Evolutionary conservation across 2,113 vertebrate species (phyloP).

Genomic region (Aegotheles bennettii): DNA sequence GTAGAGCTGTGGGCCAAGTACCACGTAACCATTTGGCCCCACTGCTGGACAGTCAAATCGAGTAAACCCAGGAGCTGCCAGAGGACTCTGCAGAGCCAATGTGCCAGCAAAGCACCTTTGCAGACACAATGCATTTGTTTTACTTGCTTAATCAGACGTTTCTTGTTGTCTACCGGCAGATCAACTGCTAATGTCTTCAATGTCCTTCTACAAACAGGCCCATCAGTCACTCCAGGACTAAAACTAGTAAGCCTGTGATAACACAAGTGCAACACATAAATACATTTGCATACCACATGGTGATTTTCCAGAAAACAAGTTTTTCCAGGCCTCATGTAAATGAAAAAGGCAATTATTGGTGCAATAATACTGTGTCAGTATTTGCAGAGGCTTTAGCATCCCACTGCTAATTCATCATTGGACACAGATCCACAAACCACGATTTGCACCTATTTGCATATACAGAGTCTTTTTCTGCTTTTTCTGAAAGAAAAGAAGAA

Average conservation of each 20-base stretch:
- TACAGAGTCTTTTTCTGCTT: background rate
- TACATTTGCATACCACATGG: background rate
- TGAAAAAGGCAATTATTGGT: background rate
- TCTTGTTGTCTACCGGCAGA: background rate
- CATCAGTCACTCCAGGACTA: background rate
- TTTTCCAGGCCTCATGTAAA: background rate
- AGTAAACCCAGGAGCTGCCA: background rate
- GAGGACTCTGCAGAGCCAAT: background rate
- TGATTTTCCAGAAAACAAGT: background rate
- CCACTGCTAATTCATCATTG: background rate
- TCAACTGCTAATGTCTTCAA: background rate
- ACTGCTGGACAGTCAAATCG: accelerated
- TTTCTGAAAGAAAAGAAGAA: background rate
- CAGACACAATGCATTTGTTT: background rate
- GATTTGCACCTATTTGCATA: background rate
- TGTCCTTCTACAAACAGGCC: background rate
- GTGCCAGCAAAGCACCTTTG: background rate
- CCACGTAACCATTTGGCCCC: accelerated
- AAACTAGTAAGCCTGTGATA: background rate
- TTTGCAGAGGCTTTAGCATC: background rate
- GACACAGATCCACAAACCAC: background rate
- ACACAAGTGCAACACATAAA: background rate
- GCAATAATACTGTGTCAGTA: accelerated
- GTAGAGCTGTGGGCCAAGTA: background rate
- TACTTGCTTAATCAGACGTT: background rate